Conservation (phyloP, 2,888 invertebrate species). For the Sialis lutaria region DNA sequence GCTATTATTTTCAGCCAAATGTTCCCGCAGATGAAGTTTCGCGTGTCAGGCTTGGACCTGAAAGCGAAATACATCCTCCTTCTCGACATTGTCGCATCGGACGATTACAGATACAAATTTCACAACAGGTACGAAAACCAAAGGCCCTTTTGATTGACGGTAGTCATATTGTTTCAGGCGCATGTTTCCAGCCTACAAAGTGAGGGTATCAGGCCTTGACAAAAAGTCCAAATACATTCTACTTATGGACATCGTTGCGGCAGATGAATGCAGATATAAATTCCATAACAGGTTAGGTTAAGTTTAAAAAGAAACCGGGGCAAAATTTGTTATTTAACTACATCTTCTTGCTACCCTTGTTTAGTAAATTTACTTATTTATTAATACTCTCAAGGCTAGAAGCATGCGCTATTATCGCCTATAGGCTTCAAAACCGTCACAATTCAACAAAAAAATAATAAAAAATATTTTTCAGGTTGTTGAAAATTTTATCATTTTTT, state of each 20-base stretch:
- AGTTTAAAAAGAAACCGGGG: conserved; percentile 4
- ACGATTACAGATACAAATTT: conserved; percentile 97
- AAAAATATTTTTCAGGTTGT: too few relatives aligned
- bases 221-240: conserved; percentile 95
- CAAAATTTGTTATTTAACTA: not conserved
- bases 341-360: too few relatives aligned
- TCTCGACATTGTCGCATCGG: conserved; percentile 97
- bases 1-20: conserved; percentile 69
- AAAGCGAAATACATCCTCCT: conserved; percentile 98
- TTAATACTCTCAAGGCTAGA: conserved; percentile 34
- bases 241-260: conserved; percentile 93
- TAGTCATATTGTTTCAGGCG: conserved; percentile 56
- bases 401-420: conserved; percentile 36
- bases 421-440: too few relatives aligned
- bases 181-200: conserved; percentile 97
- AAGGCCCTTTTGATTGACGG: conserved; percentile 3
- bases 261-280: conserved; percentile 91
- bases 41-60: conserved; percentile 94
- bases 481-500: too few relatives aligned
- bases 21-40: conserved; percentile 99
- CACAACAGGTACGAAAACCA: conserved; percentile 63
- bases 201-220: conserved; percentile 90
- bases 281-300: conserved; percentile 79
- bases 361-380: too few relatives aligned
- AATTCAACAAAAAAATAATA: too few relatives aligned